Percentiles rank a stretch among this genome's conserved stretches.
These are phyloP conservation scores for Drosophila grimshawi DNA, from an alignment of 1,140 invertebrate species.

Conservation along the genomic window DNA sequence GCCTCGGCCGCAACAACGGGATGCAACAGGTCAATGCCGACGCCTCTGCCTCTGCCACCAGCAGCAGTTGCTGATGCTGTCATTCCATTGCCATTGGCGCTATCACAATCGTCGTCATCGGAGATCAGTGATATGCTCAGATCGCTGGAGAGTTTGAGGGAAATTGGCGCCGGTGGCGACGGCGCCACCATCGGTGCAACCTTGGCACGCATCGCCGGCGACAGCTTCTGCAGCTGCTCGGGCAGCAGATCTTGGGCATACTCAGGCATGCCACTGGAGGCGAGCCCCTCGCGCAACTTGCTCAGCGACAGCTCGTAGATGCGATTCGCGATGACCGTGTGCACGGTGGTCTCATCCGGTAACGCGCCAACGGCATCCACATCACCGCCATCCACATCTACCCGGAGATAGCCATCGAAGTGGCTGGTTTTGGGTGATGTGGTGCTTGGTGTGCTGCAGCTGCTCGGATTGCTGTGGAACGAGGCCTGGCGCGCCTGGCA, in stretches of 20 bases:
- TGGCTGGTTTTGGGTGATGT: slow-evolving; percentile 6
- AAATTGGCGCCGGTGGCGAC: slow-evolving; percentile 67
- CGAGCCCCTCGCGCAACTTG: slow-evolving; percentile 76
- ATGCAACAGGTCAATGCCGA: slow-evolving; percentile 39
- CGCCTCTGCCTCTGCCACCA: slow-evolving; percentile 4
- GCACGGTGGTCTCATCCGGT: slow-evolving; percentile 81
- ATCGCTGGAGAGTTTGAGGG: slow-evolving; percentile 78
- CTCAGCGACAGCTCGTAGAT: slow-evolving; percentile 79
- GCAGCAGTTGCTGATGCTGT: no score
- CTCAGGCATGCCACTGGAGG: slow-evolving; percentile 73
- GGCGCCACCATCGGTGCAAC: slow-evolving; percentile 61
- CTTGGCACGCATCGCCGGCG: slow-evolving; percentile 69
- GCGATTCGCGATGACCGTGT: slow-evolving; percentile 80
- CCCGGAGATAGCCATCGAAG: slow-evolving; percentile 40
- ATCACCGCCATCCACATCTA: slow-evolving; percentile 52
- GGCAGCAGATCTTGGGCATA: slow-evolving; percentile 64
- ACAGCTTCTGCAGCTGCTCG: slow-evolving; percentile 67
- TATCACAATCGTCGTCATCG: slow-evolving; percentile 79
- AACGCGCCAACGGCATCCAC: slow-evolving; percentile 57
- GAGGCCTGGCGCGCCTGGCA: slow-evolving; percentile 48
- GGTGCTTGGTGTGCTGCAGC: slow-evolving; percentile 18
- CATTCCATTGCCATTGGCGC: slow-evolving; percentile 24
- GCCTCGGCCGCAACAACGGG: slow-evolving; percentile 62
- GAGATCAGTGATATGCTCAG: slow-evolving; percentile 84
- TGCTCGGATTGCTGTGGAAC: slow-evolving; percentile 3